A percentile compares a stretch with the other conserved stretches of the same genome.
Evolutionary conservation across 2,888 invertebrate genomes (phyloP).

Genomic region (Drosophila flavopinicola): DNA sequence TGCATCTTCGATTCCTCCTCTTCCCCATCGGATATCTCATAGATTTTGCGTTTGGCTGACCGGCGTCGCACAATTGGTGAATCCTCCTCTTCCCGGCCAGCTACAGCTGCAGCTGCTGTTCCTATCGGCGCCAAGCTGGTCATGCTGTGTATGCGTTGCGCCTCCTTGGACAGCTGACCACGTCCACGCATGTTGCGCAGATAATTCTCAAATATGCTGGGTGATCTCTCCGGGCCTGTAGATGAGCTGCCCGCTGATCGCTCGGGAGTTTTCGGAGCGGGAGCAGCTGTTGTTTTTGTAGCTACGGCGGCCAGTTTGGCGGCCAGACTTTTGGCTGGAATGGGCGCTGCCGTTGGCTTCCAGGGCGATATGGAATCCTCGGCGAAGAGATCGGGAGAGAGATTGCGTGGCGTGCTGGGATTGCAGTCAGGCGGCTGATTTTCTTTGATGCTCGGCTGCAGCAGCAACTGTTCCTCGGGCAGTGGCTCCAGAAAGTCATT

Average conservation of each 20-base stretch:
- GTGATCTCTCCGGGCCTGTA: constrained; percentile 48
- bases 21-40: constrained; percentile 68
- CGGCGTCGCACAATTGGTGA: constrained; percentile 55
- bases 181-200: constrained; percentile 65
- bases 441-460: constrained; percentile 11
- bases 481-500: constrained; percentile 85
- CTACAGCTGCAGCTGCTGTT: background rate
- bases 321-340: constrained; percentile 41
- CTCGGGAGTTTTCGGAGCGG: constrained; percentile 36
- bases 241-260: constrained; percentile 14
- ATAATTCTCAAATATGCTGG: constrained; percentile 76
- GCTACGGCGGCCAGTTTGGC: constrained; percentile 57
- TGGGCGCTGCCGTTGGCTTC: constrained; percentile 13
- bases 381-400: constrained; percentile 78
- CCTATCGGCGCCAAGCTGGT: constrained; percentile 17
- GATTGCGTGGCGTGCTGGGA: constrained; percentile 26
- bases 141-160: constrained; percentile 43
- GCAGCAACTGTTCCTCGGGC: constrained; percentile 80
- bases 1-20: constrained; percentile 22
- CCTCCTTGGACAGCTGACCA: constrained; percentile 53
- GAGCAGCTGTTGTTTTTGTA: constrained; percentile 22
- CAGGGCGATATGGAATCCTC: constrained; percentile 61
- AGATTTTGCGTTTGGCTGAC: constrained; percentile 66
- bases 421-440: background rate
- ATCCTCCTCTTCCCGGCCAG: constrained; percentile 38